Evolutionary conservation across 2,797 vertebrate genomes (phyloP).

Genomic region (Enteromius treurensis): DNA sequence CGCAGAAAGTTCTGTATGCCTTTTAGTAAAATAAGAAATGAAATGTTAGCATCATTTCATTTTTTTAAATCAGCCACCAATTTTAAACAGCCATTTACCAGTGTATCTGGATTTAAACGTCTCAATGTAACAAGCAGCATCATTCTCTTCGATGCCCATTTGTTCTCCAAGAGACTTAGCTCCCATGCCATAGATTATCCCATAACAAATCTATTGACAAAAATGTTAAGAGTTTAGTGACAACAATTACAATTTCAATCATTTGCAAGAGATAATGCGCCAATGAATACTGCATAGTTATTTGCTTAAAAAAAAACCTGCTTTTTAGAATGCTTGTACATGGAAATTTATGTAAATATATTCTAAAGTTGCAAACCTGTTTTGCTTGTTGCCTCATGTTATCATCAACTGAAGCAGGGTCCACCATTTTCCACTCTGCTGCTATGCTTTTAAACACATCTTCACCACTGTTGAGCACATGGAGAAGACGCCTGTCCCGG

Average conservation of each 20-base stretch:
- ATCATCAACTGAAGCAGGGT: conserved; percentile 82
- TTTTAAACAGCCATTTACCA: conserved; percentile 72
- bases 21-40: conserved; percentile 64
- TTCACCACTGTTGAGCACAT: conserved; percentile 86
- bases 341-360: not conserved
- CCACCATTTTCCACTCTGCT: conserved; percentile 92
- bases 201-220: conserved; percentile 90
- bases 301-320: not conserved
- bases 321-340: not conserved
- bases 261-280: not conserved
- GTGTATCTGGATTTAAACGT: conserved; percentile 95
- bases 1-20: conserved; percentile 89
- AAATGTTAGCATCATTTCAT: not conserved
- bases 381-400: conserved; percentile 91
- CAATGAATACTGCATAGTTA: not conserved
- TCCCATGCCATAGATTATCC: conserved; percentile 98
- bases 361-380: conserved; percentile 77
- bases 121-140: conserved; percentile 91
- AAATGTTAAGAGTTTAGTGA: conserved; percentile 1
- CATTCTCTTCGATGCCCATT: conserved; percentile 91
- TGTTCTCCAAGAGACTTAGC: conserved; percentile 94
- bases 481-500: conserved; percentile 82
- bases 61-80: not conserved
- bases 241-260: not conserved
- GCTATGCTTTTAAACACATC: conserved; percentile 96